Base-by-base conservation (phyloP, 1,140 invertebrate species). In the Drosophila pseudoobscura region DNA sequence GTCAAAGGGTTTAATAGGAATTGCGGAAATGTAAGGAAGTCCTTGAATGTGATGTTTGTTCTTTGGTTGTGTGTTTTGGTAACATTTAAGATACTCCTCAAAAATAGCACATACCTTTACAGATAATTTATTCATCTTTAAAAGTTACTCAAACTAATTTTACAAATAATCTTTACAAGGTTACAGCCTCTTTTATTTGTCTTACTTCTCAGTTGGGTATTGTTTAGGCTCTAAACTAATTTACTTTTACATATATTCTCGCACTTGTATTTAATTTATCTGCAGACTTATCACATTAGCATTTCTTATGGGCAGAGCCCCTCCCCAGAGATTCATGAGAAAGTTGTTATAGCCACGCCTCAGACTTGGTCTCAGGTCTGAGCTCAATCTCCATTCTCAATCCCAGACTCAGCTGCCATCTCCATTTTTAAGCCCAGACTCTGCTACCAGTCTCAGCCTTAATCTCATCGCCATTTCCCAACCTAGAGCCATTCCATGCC, bases 401-500 rank as follows among this genome's bases (percentile, higher is more conserved):
- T 39, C 11, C 35, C 2, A 31, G 29, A 31, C 29, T 8, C 29
- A 31, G 29, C 29, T 31, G 1, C 29, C 29, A 31, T 31, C 29
- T 8, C 29, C 20, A 20, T 20, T 20, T 20, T 20, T 20, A 20
- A 20, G 20, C 20, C 20, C 11, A 39, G 35, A 13, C 35, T 39
- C 4, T 13, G 35, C 11, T 39, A 39, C 31, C 35, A 39, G 35
- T 39, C 35, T 39, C 11, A 39, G 35, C 11, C 35, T 39, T 39
- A 39, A 39, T 39, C 35, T 39, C 35, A 13, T 39, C 11, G 3
- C 24, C 24, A 20, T 26, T 35, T 44, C 13, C 31, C 41, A 52
- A 49, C 41, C 70, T 75, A 69, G 58, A 68, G 58, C 52, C 71
- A 51, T 46, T 64, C 8, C 24, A 44, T 53, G 65, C 68, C 71